Evolutionary conservation across 2,797 vertebrate genomes (phyloP).

Genomic region (Syngnathus acus): DNA sequence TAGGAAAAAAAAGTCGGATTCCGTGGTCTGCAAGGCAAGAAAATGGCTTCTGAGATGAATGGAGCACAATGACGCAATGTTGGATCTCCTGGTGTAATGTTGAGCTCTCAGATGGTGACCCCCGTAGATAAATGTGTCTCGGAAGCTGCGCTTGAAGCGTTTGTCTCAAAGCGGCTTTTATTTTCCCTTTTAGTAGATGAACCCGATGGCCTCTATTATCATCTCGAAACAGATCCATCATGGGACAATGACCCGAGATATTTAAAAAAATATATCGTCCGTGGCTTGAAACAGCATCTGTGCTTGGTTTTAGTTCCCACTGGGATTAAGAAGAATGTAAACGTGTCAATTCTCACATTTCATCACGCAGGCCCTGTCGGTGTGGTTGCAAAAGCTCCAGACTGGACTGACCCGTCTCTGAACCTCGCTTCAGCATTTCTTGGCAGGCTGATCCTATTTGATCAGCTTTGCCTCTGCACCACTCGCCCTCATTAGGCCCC

Average conservation of each 20-base stretch:
- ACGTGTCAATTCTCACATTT: not conserved
- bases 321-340: conserved; percentile 5
- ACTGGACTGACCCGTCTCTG: conserved; percentile 29
- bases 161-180: conserved; percentile 39
- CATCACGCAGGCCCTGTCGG: not conserved
- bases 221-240: conserved; percentile 36
- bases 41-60: conserved; percentile 17
- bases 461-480: conserved; percentile 30
- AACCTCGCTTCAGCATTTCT: conserved; percentile 28
- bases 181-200: conserved; percentile 47
- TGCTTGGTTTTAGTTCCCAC: not conserved
- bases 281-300: conserved; percentile 22
- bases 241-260: conserved; percentile 13
- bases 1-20: conserved; percentile 9
- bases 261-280: conserved; percentile 18
- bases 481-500: conserved; percentile 25
- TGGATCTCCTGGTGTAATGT: conserved; percentile 7
- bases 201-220: conserved; percentile 48
- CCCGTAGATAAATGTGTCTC: conserved; percentile 44
- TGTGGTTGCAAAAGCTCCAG: conserved; percentile 7
- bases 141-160: conserved; percentile 27
- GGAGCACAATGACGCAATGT: conserved; percentile 33
- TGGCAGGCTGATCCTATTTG: conserved; percentile 32
- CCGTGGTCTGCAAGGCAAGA: conserved; percentile 17
- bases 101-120: conserved; percentile 28